phyloP scores from a whole-genome alignment of 2,888 invertebrate species.

The Standfussiana lucernea region DNA sequence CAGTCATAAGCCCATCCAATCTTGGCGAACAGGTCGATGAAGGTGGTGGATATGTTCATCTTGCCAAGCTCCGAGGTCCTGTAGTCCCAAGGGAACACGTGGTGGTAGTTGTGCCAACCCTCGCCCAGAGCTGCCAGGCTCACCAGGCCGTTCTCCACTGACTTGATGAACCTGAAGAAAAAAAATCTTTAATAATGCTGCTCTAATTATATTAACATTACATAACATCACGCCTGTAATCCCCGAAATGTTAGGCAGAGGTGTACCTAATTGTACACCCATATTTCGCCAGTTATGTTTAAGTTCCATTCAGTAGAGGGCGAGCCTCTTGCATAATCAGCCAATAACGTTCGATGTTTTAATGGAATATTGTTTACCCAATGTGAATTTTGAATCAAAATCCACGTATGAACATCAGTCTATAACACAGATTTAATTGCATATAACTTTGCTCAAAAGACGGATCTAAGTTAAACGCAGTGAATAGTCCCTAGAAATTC shows the following conservation, averaged over 20 bases:
- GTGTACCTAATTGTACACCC: too few species aligned
- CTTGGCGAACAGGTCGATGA: conserved; percentile 95
- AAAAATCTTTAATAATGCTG: neutral
- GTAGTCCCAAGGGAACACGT: conserved; percentile 94
- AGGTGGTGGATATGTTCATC: conserved; percentile 94
- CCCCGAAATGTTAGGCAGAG: too few species aligned
- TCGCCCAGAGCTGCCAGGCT: conserved; percentile 95
- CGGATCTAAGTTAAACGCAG: too few species aligned
- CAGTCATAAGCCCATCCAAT: conserved; percentile 96
- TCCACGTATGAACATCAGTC: neutral
- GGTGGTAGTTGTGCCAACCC: conserved; percentile 96
- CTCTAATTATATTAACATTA: neutral
- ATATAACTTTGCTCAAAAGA: neutral
- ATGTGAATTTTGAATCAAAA: neutral
- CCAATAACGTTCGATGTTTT: too few species aligned
- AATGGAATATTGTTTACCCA: too few species aligned
- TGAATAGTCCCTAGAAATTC: neutral
- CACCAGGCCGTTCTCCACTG: conserved; percentile 93
- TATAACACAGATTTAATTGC: neutral
- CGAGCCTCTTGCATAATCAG: too few species aligned
- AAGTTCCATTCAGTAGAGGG: too few species aligned
- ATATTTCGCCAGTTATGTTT: too few species aligned
- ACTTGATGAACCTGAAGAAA: conserved; percentile 92
- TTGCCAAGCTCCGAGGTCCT: conserved; percentile 92
- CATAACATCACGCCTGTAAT: too few species aligned